These are phyloP conservation scores for Diplodus puntazzo DNA, from an alignment of 2,797 vertebrate genomes.

Conservation along the genomic window DNA sequence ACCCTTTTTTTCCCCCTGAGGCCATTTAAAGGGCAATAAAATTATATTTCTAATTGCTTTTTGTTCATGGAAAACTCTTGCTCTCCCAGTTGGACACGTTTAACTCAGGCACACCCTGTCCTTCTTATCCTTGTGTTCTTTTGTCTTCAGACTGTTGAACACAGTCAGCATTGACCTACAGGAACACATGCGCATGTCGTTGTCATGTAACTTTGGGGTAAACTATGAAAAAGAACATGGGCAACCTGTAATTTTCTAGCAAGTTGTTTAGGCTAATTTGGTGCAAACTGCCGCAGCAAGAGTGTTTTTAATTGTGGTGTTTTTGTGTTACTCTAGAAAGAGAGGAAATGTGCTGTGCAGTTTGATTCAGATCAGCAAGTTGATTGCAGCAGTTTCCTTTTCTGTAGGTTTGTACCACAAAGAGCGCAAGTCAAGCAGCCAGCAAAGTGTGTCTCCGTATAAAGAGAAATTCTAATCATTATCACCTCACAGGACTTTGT, in stretches of 20 bases:
- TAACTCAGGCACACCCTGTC: not conserved
- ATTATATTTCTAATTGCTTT: not conserved
- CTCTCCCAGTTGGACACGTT: not conserved
- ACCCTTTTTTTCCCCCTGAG: not conserved
- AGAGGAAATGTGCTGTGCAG: not conserved
- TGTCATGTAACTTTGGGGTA: not conserved
- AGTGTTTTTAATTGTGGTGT: not conserved
- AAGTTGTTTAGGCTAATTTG: slow-evolving; percentile 7
- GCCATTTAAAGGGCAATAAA: not conserved
- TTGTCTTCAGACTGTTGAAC: slow-evolving; percentile 23
- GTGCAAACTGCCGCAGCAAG: not conserved
- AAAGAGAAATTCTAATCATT: not conserved
- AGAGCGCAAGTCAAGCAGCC: not conserved
- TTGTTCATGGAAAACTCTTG: not conserved
- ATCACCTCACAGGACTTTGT: not conserved
- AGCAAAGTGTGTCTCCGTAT: not conserved
- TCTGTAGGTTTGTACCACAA: not conserved
- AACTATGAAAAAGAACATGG: not conserved
- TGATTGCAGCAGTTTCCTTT: slow-evolving; percentile 8
- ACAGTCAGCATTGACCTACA: slow-evolving; percentile 18
- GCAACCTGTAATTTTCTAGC: not conserved
- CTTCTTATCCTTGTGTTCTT: slow-evolving; percentile 32
- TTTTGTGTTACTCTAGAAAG: not conserved
- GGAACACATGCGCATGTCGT: slow-evolving; percentile 1
- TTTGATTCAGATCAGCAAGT: slow-evolving; percentile 6